These are phyloP conservation scores for Limnephilus marmoratus DNA, from an alignment of 2,888 invertebrate genomes.

Conservation along the genomic window DNA sequence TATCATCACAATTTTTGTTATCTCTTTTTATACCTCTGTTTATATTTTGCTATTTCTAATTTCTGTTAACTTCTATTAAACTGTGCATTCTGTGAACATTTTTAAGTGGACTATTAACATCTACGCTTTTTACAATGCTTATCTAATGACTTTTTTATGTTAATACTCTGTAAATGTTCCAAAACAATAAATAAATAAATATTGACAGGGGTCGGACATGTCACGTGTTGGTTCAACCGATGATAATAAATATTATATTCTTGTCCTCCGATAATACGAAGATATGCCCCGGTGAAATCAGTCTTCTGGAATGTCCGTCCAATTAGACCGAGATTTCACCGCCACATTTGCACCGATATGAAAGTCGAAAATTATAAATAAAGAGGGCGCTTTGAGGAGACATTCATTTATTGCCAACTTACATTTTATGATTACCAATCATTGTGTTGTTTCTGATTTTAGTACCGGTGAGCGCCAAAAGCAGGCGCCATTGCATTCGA, in stretches of 20 bases:
- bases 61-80: too few species aligned
- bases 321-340: slow-evolving; percentile 41
- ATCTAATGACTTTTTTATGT: too few species aligned
- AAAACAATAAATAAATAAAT: too few species aligned
- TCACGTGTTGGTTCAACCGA: not conserved
- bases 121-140: too few species aligned
- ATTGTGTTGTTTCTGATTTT: not conserved
- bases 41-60: too few species aligned
- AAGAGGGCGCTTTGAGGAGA: slow-evolving; percentile 12
- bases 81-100: too few species aligned
- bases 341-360: slow-evolving; percentile 42
- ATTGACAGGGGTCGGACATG: not conserved
- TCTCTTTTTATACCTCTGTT: too few species aligned
- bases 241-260: not conserved
- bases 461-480: not conserved
- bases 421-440: not conserved
- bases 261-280: slow-evolving; percentile 8
- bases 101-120: too few species aligned
- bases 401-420: not conserved
- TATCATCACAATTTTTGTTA: too few species aligned
- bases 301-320: slow-evolving; percentile 39
- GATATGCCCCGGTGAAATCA: slow-evolving; percentile 36
- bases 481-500: not conserved
- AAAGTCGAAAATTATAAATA: slow-evolving; percentile 40
- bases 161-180: too few species aligned